Base-by-base conservation (phyloP, 2,797 vertebrate genomes). In the Mus minutoides region DNA sequence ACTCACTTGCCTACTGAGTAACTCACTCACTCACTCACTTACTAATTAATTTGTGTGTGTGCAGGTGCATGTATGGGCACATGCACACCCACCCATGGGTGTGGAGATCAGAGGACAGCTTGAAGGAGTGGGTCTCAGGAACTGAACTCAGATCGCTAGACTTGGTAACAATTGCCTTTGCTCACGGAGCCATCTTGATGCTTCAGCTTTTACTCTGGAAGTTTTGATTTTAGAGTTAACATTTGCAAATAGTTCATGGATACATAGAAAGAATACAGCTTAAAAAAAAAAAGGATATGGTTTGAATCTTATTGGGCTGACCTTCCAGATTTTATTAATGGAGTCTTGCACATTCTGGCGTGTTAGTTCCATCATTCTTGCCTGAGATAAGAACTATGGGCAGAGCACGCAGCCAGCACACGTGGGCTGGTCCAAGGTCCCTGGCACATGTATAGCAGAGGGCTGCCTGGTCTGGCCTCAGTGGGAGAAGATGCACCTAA, bases 121-220 rank as follows among this genome's bases (percentile, higher is more conserved):
- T 85, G 43, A 22, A 86, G 46, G 12, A 26, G 7, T 54, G 64
- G 67, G 64, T 71, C 34, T 22, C 8, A 37, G 64, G 34, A 54
- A 71, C 54, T 71, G 34, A 71, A 87, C 84, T 71, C 64, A 71
- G 14, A 54, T 71, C 34, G 37, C 31, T 4, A 79, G 7, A 26
- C 46, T 52, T 54, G 64, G 46, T 46, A 37, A 54, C 64, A 54
- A 87, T 64, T 49, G 16, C 46, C 84, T 71, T 54, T 87, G 64
- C 4, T 87, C 49, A 54, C 34, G 10, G 49, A 87, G 22, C 49
- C 8, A 54, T 87, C 64, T 87, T 2, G 0, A 2, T 7, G 11
- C 22, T 22, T 17, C 9, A 71, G 26, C 64, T 97, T 94, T 67
- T 58, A n/a, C 43, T 95, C 84, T 75, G 58, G 76, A 60, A 93